Evolutionary conservation across 2,113 vertebrate species (phyloP).

Genomic region (Rhinopomastus cyanomelas): DNA sequence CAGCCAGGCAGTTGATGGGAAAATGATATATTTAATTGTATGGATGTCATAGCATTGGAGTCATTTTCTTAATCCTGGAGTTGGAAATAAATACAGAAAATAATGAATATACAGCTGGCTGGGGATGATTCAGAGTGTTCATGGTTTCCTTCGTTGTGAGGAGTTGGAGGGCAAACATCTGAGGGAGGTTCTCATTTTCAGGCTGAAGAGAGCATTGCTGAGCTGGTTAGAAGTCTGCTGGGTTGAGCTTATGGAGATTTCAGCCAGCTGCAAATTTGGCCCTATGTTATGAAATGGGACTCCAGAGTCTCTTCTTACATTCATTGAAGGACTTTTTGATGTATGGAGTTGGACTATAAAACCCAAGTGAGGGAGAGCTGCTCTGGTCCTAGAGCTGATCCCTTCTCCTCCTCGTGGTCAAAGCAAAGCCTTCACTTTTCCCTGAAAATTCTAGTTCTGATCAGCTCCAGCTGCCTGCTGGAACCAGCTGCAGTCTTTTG

Average conservation of each 20-base stretch:
- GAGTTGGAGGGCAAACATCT: background rate
- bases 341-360: background rate
- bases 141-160: background rate
- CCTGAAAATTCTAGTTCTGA: background rate
- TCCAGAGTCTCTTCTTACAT: background rate
- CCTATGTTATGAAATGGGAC: background rate
- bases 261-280: background rate
- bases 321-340: background rate
- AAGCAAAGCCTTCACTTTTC: background rate
- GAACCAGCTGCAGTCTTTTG: background rate
- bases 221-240: background rate
- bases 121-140: constrained; percentile 5
- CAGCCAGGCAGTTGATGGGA: background rate
- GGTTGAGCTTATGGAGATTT: background rate
- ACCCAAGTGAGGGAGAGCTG: background rate
- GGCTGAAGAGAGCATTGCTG: background rate
- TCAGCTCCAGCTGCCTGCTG: background rate
- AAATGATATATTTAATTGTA: constrained; percentile 6
- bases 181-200: background rate
- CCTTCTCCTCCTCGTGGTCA: background rate
- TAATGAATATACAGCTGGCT: background rate
- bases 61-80: background rate
- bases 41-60: background rate
- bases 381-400: background rate
- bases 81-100: constrained; percentile 32